A percentile compares a stretch with the other conserved stretches of the same genome.
phyloP scores from a whole-genome alignment of 1,140 invertebrate species.

The Lucilia sericata region DNA sequence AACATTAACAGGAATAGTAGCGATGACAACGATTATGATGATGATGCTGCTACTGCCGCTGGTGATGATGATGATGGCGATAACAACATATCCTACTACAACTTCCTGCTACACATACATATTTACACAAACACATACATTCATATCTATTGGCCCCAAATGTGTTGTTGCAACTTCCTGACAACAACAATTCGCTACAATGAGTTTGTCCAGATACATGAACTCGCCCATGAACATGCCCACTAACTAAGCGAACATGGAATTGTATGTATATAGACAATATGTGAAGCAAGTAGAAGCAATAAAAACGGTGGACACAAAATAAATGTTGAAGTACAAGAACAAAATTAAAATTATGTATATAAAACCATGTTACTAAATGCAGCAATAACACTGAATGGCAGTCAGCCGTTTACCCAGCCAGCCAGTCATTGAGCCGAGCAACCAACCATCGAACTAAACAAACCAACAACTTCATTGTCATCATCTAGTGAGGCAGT shows the following conservation, averaged over 20 bases:
- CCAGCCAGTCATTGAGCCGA: neutral
- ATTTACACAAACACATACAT: neutral
- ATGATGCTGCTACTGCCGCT: neutral
- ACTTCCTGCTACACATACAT: conserved; percentile 13
- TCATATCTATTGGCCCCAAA: conserved; percentile 30
- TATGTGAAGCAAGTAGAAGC: neutral
- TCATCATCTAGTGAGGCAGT: conserved; percentile 11
- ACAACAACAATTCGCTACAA: conserved; percentile 22
- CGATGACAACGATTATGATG: conserved; percentile 38
- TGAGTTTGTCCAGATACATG: neutral
- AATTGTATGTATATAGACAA: neutral
- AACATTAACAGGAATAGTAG: conserved; percentile 12
- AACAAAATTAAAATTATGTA: conserved; percentile 19
- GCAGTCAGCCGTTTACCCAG: neutral
- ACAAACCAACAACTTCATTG: conserved; percentile 18
- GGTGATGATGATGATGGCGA: conserved; percentile 5
- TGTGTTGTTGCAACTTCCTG: conserved; percentile 45
- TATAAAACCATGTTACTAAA: conserved; percentile 13
- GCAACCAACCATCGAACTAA: neutral
- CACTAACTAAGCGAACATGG: neutral
- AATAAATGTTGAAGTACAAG: neutral
- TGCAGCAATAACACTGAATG: conserved; percentile 7
- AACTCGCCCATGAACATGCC: neutral
- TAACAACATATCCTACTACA: conserved; percentile 39
- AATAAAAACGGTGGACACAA: neutral